These are phyloP conservation scores for Leptinotarsa rubiginosa DNA, from an alignment of 2,888 invertebrate species.

Conservation along the genomic window DNA sequence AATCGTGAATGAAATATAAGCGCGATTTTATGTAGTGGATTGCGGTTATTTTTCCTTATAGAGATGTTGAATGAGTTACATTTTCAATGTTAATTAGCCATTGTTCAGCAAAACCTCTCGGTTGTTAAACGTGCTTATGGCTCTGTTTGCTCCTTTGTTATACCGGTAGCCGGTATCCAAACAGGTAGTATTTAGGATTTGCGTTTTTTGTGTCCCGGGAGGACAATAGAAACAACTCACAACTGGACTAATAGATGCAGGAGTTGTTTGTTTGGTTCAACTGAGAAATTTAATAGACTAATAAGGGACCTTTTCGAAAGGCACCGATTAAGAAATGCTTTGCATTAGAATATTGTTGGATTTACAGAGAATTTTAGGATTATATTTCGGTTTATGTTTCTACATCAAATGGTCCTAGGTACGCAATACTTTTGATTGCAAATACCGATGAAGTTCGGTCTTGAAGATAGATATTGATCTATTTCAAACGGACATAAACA, in stretches of 20 bases:
- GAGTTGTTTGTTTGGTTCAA: neutral
- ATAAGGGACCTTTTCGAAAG: too few relatives aligned
- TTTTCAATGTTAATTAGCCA: conserved; percentile 36
- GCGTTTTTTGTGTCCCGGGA: neutral
- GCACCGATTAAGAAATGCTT: too few relatives aligned
- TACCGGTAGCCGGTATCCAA: neutral
- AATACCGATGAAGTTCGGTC: too few relatives aligned
- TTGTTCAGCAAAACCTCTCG: conserved; percentile 10
- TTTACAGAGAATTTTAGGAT: too few relatives aligned
- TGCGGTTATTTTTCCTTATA: conserved; percentile 29
- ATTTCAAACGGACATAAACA: too few relatives aligned
- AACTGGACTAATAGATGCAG: conserved; percentile 1
- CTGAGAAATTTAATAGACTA: too few relatives aligned
- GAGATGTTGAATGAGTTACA: conserved; percentile 30
- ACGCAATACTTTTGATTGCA: too few relatives aligned
- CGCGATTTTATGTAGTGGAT: conserved; percentile 25
- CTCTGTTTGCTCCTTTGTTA: conserved; percentile 15
- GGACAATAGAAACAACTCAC: neutral
- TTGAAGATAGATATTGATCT: too few relatives aligned
- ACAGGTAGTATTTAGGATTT: conserved; percentile 9
- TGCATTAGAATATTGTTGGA: too few relatives aligned
- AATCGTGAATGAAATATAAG: conserved; percentile 32
- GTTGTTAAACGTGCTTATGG: conserved; percentile 15
- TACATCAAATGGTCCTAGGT: too few relatives aligned
- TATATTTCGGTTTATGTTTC: too few relatives aligned